Evolutionary conservation across 2,797 vertebrate genomes (phyloP).

Genomic region (Schizopygopsis pylzovi): DNA sequence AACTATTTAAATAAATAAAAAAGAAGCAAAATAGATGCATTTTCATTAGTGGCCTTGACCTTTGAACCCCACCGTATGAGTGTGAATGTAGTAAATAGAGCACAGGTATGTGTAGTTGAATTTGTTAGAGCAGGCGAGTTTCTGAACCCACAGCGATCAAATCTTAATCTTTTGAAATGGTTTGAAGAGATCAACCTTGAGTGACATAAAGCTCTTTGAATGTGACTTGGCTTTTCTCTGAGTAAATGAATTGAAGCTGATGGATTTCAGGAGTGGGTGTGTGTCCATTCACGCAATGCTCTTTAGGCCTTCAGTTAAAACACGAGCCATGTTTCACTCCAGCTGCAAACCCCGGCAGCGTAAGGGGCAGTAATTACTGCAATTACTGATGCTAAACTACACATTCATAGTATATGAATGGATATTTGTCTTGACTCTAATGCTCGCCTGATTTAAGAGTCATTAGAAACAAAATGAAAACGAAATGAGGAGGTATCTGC

Average conservation of each 20-base stretch:
- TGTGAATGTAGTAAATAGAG: background rate
- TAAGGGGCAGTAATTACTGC: slow-evolving; percentile 40
- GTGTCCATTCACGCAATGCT: background rate
- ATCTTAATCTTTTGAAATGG: background rate
- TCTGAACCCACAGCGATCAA: background rate
- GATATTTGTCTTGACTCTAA: background rate
- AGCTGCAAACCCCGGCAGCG: background rate
- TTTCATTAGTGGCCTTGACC: background rate
- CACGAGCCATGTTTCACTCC: background rate
- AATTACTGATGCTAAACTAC: slow-evolving; percentile 35
- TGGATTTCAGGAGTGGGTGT: background rate
- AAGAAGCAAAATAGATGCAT: background rate
- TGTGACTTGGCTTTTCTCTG: background rate
- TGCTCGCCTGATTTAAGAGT: background rate
- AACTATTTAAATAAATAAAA: background rate
- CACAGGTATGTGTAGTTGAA: background rate
- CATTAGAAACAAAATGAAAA: slow-evolving; percentile 7
- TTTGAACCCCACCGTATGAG: background rate
- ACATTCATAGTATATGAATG: background rate
- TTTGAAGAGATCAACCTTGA: background rate
- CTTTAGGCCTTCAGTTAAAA: slow-evolving; percentile 2
- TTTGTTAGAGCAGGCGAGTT: background rate
- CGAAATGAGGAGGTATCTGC: background rate
- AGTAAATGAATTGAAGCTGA: slow-evolving; percentile 28
- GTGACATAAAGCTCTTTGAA: background rate